These are phyloP conservation scores for Elephas maximus DNA, from an alignment of 2,113 vertebrate genomes.

Conservation along the genomic window DNA sequence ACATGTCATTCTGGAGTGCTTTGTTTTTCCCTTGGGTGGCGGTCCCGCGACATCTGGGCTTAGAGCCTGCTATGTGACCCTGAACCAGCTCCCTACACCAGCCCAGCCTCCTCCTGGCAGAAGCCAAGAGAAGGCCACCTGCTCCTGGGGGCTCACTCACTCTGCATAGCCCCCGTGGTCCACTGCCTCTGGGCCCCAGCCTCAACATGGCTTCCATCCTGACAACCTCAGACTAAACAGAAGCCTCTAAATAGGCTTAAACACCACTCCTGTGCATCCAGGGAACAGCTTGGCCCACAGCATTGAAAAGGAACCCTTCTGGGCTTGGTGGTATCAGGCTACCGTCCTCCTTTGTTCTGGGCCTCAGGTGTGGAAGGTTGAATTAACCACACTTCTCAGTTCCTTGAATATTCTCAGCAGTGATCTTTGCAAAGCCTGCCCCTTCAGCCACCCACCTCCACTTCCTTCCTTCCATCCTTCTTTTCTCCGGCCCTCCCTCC, in stretches of 20 bases:
- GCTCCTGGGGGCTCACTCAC: neutral
- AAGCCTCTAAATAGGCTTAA: neutral
- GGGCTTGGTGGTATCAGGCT: neutral
- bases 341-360: neutral
- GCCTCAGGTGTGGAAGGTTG: neutral
- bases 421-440: neutral
- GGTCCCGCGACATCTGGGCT: constrained; percentile 37
- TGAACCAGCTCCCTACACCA: neutral
- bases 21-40: constrained; percentile 39
- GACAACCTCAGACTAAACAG: neutral
- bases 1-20: neutral
- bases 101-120: neutral
- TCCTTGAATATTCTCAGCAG: neutral
- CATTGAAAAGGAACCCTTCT: neutral
- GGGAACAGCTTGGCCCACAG: neutral
- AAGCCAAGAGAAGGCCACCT: neutral
- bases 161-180: neutral
- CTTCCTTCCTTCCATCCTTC: neutral
- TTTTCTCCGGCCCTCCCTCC: neutral
- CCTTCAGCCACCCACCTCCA: too few relatives aligned
- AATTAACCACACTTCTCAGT: neutral
- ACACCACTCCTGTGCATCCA: too few relatives aligned
- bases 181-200: neutral
- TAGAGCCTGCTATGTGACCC: neutral
- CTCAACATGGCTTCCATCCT: neutral